These are phyloP conservation scores for Plebejus argus DNA, from an alignment of 2,888 invertebrate genomes.

Conservation along the genomic window DNA sequence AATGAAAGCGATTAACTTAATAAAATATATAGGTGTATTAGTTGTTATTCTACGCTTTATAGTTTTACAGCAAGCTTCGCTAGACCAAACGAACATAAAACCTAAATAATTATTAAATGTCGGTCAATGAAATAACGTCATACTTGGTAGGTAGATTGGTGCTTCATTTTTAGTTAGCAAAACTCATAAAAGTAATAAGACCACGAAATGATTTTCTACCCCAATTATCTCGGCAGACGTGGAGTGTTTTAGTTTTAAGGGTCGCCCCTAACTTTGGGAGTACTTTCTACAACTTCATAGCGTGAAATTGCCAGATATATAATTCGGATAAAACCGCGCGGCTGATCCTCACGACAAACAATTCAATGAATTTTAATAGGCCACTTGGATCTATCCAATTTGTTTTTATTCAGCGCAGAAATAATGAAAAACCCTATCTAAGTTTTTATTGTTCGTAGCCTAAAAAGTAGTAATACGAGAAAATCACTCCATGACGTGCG, in stretches of 20 bases:
- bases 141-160: too few relatives aligned
- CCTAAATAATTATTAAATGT: too few relatives aligned
- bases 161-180: neutral
- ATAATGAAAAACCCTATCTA: neutral
- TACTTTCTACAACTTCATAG: neutral
- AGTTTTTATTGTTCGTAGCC: neutral
- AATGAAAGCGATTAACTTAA: too few relatives aligned
- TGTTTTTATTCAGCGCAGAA: neutral
- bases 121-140: too few relatives aligned
- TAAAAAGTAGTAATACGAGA: neutral
- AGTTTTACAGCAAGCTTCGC: too few relatives aligned
- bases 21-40: too few relatives aligned
- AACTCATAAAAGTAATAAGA: neutral
- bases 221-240: neutral
- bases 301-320: conserved; percentile 22
- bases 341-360: neutral
- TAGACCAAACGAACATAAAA: too few relatives aligned
- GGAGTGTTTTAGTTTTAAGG: conserved; percentile 19
- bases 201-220: neutral
- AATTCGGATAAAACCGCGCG: conserved; percentile 10
- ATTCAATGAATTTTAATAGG: neutral
- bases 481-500: conserved; percentile 1
- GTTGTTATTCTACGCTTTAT: too few relatives aligned
- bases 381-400: neutral
- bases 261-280: conserved; percentile 6